Conservation (phyloP, 2,888 invertebrate species). For the Tanypteryx hageni region DNA sequence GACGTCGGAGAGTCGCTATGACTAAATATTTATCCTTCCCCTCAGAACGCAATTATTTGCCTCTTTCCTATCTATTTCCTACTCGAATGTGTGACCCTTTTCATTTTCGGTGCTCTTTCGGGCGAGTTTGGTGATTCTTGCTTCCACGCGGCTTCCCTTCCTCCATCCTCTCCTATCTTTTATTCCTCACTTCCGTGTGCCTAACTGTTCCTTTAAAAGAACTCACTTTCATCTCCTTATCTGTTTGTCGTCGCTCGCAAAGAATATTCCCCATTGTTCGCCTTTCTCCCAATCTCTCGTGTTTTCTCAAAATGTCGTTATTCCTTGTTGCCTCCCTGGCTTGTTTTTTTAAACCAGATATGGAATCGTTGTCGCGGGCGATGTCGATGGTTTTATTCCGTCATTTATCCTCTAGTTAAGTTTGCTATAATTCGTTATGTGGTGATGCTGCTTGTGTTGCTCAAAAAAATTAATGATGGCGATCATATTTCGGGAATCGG, state of each 20-base stretch:
- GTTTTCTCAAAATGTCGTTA: not conserved
- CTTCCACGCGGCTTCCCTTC: not conserved
- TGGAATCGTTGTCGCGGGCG: not conserved
- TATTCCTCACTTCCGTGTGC: not conserved
- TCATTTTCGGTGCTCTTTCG: not conserved
- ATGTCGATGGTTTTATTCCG: not conserved
- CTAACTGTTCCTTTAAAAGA: not conserved
- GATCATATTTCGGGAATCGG: too few species aligned
- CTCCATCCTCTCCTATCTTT: not conserved
- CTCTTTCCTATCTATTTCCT: not conserved
- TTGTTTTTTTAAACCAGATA: not conserved
- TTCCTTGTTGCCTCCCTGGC: not conserved
- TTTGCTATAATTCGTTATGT: too few species aligned
- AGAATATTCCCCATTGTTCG: not conserved
- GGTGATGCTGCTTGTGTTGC: too few species aligned
- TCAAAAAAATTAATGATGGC: too few species aligned
- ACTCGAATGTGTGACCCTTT: slow-evolving; percentile 24
- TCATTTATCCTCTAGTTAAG: too few species aligned
- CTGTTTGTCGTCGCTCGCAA: not conserved
- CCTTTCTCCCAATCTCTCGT: not conserved
- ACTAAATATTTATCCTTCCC: not conserved
- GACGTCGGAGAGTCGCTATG: not conserved
- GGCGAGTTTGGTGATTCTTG: slow-evolving; percentile 11
- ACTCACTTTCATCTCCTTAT: slow-evolving; percentile 9
- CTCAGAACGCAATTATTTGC: slow-evolving; percentile 1